Evolutionary conservation across 2,888 invertebrate species (phyloP), one percentile per base, ranked within the genome.

Genomic region (Meiosimyza decipiens): DNA sequence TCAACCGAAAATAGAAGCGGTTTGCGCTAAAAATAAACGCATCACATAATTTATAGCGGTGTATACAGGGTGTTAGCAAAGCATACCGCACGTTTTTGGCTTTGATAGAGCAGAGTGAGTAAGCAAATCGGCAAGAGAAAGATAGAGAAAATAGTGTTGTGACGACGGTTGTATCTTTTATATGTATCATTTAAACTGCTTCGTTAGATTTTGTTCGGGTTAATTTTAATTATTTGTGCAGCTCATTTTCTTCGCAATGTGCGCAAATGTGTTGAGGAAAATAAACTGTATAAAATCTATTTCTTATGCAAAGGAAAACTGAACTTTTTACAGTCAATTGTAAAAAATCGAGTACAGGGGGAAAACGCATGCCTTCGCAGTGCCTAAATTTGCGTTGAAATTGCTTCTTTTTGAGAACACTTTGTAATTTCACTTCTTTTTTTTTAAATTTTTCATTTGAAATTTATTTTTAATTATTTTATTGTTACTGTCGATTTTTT

Each of bases 1-100:
- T n/a, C 50, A 33, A 50, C 74, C 71, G 51, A 71, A 74, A 74
- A 73, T 68, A 71, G 71, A 71, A 49, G 55, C 51, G 22, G 47
- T 66, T 51, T n/a, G 12, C 6, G 40, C 71, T 71, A 66, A 66
- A 71, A 71, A 71, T 71, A 71, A 59, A 54, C 50, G 16, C 40
- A 47, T 22, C 40, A 63, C 18, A 70, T 22, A 16, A 28, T 57
- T 66, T 66, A 52, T 65, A 40, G 16, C 40, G 55, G 66, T 66
- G 54, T 28, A 59, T 68, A 59, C 67, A 67, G 67, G 67, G 67
- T 67, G 64, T 16, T 49, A 55, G 15, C n/a, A 7, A 54, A 54
- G 12, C 6, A 16, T 55, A 18, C 54, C 9, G 55, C 55, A 22
- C n/a, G 55, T 12, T 40, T 40, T 40, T 40, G 40, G 9, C 40